A percentile compares a stretch with the other conserved stretches of the same genome.
phyloP scores from a whole-genome alignment of 1,140 invertebrate species.

The Melitaea cinxia region DNA sequence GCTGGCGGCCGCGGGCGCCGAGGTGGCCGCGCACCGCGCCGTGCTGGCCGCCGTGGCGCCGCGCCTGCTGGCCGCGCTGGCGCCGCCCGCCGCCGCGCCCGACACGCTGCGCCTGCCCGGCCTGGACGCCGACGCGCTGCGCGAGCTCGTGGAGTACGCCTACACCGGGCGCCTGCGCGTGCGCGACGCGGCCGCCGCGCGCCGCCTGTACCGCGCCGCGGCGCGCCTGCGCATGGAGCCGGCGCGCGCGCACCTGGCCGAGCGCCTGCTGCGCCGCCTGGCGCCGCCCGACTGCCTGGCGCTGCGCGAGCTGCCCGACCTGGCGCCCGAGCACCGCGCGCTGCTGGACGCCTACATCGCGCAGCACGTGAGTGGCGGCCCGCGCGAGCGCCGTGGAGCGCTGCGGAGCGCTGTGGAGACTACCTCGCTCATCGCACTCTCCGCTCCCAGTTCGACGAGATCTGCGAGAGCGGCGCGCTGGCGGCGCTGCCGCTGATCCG shows the following conservation, averaged over 20 bases:
- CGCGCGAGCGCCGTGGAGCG: background rate
- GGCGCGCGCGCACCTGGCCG: slow-evolving; percentile 87
- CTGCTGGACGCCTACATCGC: slow-evolving; percentile 88
- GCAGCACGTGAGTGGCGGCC: slow-evolving; percentile 83
- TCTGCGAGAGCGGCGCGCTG: slow-evolving; percentile 56
- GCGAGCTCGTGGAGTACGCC: slow-evolving; percentile 89
- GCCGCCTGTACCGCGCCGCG: slow-evolving; percentile 88
- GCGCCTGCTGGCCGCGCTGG: slow-evolving; percentile 78
- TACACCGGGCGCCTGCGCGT: slow-evolving; percentile 85
- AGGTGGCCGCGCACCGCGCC: slow-evolving; percentile 83
- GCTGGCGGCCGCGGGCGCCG: slow-evolving; percentile 86
- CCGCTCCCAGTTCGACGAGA: slow-evolving; percentile 53
- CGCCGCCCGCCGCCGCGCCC: slow-evolving; percentile 70
- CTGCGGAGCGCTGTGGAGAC: background rate
- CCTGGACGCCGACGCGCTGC: slow-evolving; percentile 84
- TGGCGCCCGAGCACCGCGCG: slow-evolving; percentile 62
- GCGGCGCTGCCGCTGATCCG: slow-evolving; percentile 50
- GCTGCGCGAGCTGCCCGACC: slow-evolving; percentile 86
- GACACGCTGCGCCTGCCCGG: slow-evolving; percentile 67
- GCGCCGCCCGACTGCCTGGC: slow-evolving; percentile 85
- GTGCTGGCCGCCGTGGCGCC: slow-evolving; percentile 84
- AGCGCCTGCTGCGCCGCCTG: slow-evolving; percentile 32
- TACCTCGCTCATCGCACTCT: background rate
- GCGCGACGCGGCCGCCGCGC: slow-evolving; percentile 83
- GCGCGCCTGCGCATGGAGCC: slow-evolving; percentile 88